Evolutionary conservation across 2,113 vertebrate genomes (phyloP), one percentile per base, ranked within the genome.

Genomic region (Oplegnathus fasciatus): DNA sequence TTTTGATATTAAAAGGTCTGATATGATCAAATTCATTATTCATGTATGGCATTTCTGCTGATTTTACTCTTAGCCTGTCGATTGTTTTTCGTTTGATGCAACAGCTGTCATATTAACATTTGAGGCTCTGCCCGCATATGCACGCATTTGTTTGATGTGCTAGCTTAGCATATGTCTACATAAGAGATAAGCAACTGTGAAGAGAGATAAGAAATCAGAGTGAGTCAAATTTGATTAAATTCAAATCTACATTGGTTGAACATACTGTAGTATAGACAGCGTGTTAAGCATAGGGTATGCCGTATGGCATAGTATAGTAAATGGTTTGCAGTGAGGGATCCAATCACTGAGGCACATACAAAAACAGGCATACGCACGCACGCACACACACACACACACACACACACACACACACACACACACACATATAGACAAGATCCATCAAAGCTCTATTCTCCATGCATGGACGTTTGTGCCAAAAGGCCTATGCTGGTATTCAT

Each of bases 401-500:
- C 22, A 52, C 32, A 75, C 22, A 66, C 61, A 69, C 55, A 37
- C 17, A 48, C 17, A 9, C 17, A 65, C 34, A 65, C 6, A 71
- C 32, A 67, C 14, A 73, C 8, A 67, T 2, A 62, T 9, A 74
- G 14, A 70, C 0, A 3, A 61, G 52, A 78, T 82, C 65, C 75
- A 90, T 89, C 82, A 85, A 86, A 86, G 83, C 72, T 84, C 24
- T 61, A 28, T 86, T 87, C 64, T 86, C 58, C 68, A 65, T 85
- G 74, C 65, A 77, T 74, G 84, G 82, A 80, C 50, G 48, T 85
- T 88, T 84, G 24, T 82, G 79, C 78, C 78, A 88, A 79, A 87
- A 90, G 75, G 85, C 48, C 81, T 85, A 42, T 75, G 81, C 88
- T 87, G 78, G 82, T 90, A 81, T 82, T 93, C 86, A 88, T 86